Evolutionary conservation across 2,888 invertebrate species (phyloP), one percentile per base, ranked within the genome.

Genomic region (Drosophila kanekoi): DNA sequence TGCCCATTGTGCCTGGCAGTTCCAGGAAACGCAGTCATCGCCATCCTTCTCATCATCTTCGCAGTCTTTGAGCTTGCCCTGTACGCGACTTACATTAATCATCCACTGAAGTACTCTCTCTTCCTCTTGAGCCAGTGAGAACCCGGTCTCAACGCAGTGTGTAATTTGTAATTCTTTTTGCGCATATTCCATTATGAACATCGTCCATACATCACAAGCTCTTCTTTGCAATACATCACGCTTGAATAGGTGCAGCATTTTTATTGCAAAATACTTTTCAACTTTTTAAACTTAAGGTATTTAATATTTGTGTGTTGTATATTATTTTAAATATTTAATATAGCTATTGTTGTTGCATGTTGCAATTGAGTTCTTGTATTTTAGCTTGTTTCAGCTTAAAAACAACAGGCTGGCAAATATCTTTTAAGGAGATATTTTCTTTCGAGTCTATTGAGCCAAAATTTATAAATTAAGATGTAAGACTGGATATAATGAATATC

Each of bases 31-130:
- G 67, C 67, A 77, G 87, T 81, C 84, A 79, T 77, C 69, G 69
- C 67, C 81, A 65, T 68, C 57, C 70, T 67, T 45, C 65, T 43
- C 57, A 38, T 59, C 58, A 56, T 68, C 62, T 61, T 62, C 43
- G 48, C 53, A 66, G 73, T 78, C 69, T 75, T 72, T 64, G 79
- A 69, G 53, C 72, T 73, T 65, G 66, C 71, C 66, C 65, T 35
- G 72, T 83, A 88, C 83, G 83, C 83, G 87, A 83, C 89, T 83
- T 87, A 88, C 89, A 83, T 83, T 83, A 88, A 87, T 88, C 83
- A 83, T 87, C 81, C 72, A 72, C 54, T 67, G 69, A 80, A 59
- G 73, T 62, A 72, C 60, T 52, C 20, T 14, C 44, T 32, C 47
- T 6, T n/a, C n/a, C 35, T 14, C 33, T 40, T 9, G 8, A 8